Evolutionary conservation across 2,888 invertebrate species (phyloP).

Genomic region (Andrena dorsata): DNA sequence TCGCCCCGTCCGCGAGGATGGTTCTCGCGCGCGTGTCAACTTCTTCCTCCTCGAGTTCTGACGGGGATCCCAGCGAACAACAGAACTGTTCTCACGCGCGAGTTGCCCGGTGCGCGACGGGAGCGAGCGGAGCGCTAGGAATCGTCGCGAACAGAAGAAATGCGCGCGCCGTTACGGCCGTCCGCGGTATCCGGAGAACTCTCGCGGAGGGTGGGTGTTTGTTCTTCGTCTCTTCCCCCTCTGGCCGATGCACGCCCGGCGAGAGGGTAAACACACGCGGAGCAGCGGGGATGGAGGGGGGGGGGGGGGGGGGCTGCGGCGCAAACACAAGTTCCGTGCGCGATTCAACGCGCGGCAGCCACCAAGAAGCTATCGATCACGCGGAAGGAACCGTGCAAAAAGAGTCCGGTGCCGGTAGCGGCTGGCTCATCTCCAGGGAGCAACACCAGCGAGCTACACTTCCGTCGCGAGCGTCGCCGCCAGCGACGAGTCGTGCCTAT

Average conservation of each 20-base stretch:
- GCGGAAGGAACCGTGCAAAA: not conserved
- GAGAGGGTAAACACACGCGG: too few species aligned
- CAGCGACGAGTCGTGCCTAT: constrained; percentile 87
- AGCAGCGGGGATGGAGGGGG: too few species aligned
- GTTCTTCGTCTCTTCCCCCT: too few species aligned
- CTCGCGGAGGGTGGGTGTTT: not conserved
- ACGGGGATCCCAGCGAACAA: constrained; percentile 22
- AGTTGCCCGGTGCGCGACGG: constrained; percentile 20
- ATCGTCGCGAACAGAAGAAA: constrained; percentile 33
- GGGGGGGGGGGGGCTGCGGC: too few species aligned
- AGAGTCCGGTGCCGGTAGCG: constrained; percentile 39
- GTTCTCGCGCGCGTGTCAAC: constrained; percentile 9
- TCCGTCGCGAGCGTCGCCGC: constrained; percentile 90
- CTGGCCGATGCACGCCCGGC: too few species aligned
- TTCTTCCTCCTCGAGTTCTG: not conserved
- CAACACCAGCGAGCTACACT: constrained; percentile 87
- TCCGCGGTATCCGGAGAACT: constrained; percentile 29
- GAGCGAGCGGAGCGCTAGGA: constrained; percentile 38
- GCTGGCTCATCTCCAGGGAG: constrained; percentile 4
- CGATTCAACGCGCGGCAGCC: too few species aligned
- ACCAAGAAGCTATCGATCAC: not conserved
- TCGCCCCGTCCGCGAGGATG: constrained; percentile 27
- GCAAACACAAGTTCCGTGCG: too few species aligned
- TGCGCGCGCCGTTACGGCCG: not conserved
- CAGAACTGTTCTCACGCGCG: constrained; percentile 39